These are phyloP conservation scores for Linyphia triangularis DNA, from an alignment of 2,888 invertebrate genomes.

Conservation along the genomic window DNA sequence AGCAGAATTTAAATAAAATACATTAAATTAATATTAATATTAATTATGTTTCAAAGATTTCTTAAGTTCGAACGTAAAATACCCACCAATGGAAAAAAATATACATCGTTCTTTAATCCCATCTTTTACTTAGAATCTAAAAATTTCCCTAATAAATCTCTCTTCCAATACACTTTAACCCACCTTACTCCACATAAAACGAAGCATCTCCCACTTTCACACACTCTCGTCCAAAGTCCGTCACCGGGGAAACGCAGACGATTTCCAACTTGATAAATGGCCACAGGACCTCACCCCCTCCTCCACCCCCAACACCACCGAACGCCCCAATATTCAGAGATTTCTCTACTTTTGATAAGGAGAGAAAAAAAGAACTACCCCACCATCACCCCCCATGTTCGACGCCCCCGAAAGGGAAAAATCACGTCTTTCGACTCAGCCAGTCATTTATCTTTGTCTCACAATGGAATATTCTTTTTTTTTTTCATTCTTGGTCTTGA, in stretches of 20 bases:
- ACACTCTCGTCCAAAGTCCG: no score
- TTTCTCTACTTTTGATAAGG: conserved; percentile 58
- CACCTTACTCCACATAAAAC: background rate
- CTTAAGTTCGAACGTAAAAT: no score
- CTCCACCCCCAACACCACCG: conserved; percentile 36
- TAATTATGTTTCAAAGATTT: no score
- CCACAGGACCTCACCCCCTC: conserved; percentile 37
- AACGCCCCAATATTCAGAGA: conserved; percentile 43
- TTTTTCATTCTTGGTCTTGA: conserved; percentile 2
- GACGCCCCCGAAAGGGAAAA: conserved; percentile 20
- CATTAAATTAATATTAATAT: no score
- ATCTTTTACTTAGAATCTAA: background rate
- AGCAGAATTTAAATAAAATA: no score
- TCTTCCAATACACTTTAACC: background rate
- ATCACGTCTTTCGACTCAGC: conserved; percentile 47
- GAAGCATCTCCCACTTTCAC: background rate
- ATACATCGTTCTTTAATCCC: no score
- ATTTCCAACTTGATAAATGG: conserved; percentile 42
- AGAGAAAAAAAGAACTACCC: conserved; percentile 9
- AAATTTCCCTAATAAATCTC: background rate
- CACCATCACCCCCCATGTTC: conserved; percentile 39
- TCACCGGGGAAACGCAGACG: background rate
- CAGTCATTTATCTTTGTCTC: conserved; percentile 64
- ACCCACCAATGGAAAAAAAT: no score
- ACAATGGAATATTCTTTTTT: conserved; percentile 31